Evolutionary conservation across 37 sponge, comb jelly and placozoan genomes (phyloP), one percentile per base, ranked within the genome.

Genomic region (Oscarella lobularis): DNA sequence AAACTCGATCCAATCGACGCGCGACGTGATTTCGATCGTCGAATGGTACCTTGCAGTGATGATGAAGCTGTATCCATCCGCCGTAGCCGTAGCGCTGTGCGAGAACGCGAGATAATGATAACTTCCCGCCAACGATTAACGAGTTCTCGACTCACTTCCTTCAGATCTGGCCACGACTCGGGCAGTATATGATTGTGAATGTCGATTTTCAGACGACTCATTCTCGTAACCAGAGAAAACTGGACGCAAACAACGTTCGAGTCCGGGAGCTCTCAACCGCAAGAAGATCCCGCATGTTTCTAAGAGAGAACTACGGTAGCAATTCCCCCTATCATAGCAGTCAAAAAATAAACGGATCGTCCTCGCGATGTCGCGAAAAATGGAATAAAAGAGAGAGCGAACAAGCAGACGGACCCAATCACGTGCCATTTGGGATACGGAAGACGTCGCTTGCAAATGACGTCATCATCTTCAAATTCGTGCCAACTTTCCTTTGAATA

Each of bases 31-130:
- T n/a, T n/a, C n/a, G n/a, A 48, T 48, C 60, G 60, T 48, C 9
- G 14, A 27, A 48, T 48, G 14, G 60, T 20, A 48, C 60, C 60
- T 85, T 80, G 72, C 94, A 88, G 80, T 93, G 89, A 36, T 93
- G 94, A 38, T 89, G 87, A 31, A 93, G 80, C 73, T 93, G 94
- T 1, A 93, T 79, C 94, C 94, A 93, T 3, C 94, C 94, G 27
- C 94, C 94, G 72, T 93, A 93, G 9, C 94, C 94, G 71, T 88
- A 93, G 1, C 84, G 71, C 90, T 90, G 37, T 48, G 20, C 60
- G 60, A 48, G 20, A 9, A 48, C 14, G 20, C 9, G 60, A 48
- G 60, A 20, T 48, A 9, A 48, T 20, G 60, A 48, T 27, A 20
- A 48, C 14, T 48, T 48, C 20, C 20, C 60, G 9, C 60, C 20